Evolutionary conservation across 2,888 invertebrate species (phyloP).

Genomic region (Petrophora chlorosata): DNA sequence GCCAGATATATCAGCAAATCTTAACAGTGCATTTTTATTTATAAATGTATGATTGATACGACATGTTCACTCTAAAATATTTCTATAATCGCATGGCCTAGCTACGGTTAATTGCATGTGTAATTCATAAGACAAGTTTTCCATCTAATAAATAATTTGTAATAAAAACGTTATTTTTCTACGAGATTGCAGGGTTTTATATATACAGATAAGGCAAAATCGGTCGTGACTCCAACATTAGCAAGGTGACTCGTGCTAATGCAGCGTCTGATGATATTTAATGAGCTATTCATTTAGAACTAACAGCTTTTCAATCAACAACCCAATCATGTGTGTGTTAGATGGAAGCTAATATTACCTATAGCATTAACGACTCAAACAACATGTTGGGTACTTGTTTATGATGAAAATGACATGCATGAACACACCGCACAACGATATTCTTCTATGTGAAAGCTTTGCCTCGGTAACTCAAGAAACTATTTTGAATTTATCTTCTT

Average conservation of each 20-base stretch:
- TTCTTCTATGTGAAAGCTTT: no score
- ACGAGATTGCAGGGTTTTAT: constrained; percentile 25
- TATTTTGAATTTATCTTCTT: no score
- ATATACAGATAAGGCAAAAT: constrained; percentile 36
- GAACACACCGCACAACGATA: no score
- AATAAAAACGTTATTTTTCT: constrained; percentile 28
- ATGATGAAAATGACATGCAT: no score
- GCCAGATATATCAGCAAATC: background rate
- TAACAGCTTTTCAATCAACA: constrained; percentile 42
- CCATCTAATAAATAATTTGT: constrained; percentile 24
- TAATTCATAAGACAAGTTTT: constrained; percentile 54
- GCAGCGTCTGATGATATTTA: constrained; percentile 38
- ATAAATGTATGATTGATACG: constrained; percentile 16
- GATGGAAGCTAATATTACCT: constrained; percentile 23
- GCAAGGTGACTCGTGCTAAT: constrained; percentile 38
- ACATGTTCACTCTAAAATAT: constrained; percentile 21
- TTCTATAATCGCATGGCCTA: constrained; percentile 23
- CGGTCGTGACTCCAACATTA: constrained; percentile 39
- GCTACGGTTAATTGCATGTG: constrained; percentile 57
- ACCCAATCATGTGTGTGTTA: constrained; percentile 24
- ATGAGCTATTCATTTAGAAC: constrained; percentile 44
- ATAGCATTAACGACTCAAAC: constrained; percentile 9
- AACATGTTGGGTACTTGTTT: no score
- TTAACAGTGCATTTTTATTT: background rate
- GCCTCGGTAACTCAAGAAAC: background rate